Evolutionary conservation across 2,888 invertebrate genomes (phyloP).

Genomic region (Rhogogaster chlorosoma): DNA sequence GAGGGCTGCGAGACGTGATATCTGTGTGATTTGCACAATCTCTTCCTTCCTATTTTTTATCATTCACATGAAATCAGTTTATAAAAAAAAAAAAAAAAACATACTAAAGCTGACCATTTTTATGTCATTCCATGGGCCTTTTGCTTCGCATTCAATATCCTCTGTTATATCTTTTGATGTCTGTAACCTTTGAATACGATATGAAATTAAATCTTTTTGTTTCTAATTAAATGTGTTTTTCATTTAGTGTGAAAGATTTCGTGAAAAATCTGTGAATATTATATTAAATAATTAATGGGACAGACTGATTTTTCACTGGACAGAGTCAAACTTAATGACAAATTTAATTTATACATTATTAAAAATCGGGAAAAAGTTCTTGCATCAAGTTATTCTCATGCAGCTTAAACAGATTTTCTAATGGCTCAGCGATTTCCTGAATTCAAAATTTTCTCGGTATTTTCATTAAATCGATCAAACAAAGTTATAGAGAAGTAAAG

Average conservation of each 20-base stretch:
- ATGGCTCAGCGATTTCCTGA: no score
- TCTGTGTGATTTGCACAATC: neutral
- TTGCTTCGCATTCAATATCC: neutral
- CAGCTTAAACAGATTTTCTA: neutral
- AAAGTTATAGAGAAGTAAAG: neutral
- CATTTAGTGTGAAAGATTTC: neutral
- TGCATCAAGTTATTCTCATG: neutral
- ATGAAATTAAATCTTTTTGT: neutral
- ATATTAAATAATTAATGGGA: neutral
- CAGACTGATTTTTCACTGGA: slow-evolving; percentile 9
- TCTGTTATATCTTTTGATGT: neutral
- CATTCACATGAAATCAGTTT: neutral
- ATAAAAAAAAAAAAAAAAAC: neutral
- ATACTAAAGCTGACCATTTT: neutral
- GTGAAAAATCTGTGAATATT: neutral
- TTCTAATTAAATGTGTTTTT: neutral
- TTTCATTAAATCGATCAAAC: no score
- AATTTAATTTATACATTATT: neutral
- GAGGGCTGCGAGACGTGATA: neutral
- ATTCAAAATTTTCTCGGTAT: no score
- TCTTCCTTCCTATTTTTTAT: neutral
- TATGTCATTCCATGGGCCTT: neutral
- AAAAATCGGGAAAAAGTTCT: neutral
- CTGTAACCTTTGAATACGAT: neutral
- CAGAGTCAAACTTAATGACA: neutral